Evolutionary conservation across 1,140 invertebrate genomes (phyloP).

Genomic region (Drosophila virilis): DNA sequence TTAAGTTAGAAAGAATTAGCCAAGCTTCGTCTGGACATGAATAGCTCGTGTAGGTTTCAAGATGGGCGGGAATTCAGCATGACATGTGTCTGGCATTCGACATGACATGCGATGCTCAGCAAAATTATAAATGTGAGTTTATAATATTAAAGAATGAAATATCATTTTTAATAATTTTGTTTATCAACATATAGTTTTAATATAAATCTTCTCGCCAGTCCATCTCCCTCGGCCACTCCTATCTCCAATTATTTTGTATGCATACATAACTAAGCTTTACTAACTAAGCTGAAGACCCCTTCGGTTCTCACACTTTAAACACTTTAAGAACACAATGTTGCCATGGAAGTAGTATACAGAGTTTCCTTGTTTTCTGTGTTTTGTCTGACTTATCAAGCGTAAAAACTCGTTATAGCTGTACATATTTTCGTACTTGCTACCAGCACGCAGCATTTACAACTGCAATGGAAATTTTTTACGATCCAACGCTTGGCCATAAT

Average conservation of each 20-base stretch:
- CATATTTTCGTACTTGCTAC: slow-evolving; percentile 38
- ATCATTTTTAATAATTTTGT: too few relatives aligned
- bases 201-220: too few relatives aligned
- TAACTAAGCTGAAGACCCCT: slow-evolving; percentile 4
- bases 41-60: slow-evolving; percentile 18
- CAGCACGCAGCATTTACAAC: slow-evolving; percentile 69
- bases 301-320: neutral
- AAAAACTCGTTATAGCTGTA: slow-evolving; percentile 62
- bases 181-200: too few relatives aligned
- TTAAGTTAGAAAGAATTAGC: neutral
- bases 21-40: slow-evolving; percentile 15
- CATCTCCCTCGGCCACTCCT: neutral
- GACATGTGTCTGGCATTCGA: slow-evolving; percentile 24
- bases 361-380: slow-evolving; percentile 5
- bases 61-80: slow-evolving; percentile 31
- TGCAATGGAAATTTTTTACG: slow-evolving; percentile 70
- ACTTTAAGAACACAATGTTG: slow-evolving; percentile 18
- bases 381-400: slow-evolving; percentile 54
- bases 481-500: slow-evolving; percentile 55
- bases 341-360: neutral
- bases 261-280: neutral
- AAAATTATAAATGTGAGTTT: slow-evolving; percentile 17
- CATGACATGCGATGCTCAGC: slow-evolving; percentile 33
- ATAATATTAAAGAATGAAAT: neutral
- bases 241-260: slow-evolving; percentile 2